Evolutionary conservation across 2,113 vertebrate species (phyloP), one percentile per base, ranked within the genome.

Genomic region (Leuciscus idus): DNA sequence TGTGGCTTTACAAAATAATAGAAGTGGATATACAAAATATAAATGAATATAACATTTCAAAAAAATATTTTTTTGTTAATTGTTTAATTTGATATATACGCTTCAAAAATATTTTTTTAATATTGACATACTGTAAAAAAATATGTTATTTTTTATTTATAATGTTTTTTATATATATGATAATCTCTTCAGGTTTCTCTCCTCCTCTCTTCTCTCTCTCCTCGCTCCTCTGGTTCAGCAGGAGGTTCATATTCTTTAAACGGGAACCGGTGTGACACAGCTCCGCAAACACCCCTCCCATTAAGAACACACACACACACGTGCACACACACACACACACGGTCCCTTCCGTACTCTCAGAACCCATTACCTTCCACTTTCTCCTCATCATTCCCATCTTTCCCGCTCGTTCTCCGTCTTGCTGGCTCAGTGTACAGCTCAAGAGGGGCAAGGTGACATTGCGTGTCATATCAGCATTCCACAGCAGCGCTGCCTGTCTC

Each of bases 391-490:
- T 72, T 59, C 50, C 39, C 84, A 81, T 73, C 72, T 70, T 48
- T 85, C 59, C n/a, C 46, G 36, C 19, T 50, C 36, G 21, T n/a
- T 21, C 62, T 86, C 61, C n/a, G 12, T 76, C 78, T 73, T 59
- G 55, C 78, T 26, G 43, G 72, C 74, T 83, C 46, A 59, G 72
- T 85, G 61, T 86, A 48, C 30, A 84, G 83, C 81, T 85, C 79
- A 26, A 86, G 90, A 88, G 59, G 89, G 93, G 86, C 93, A 95
- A 95, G 95, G 96, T 96, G 96, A 96, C 95, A 92, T 92, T 94
- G 94, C 83, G 87, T 88, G 92, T 93, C 91, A 81, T 88, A 92
- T 95, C 93, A 92, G 93, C 92, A 89, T 92, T 94, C 91, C 57
- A 0, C 85, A 85, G 89, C 92, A 48, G 91, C 80, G 30, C 48